A percentile compares a stretch with the other conserved stretches of the same genome.
Conservation (phyloP, 1,140 invertebrate genomes). For the Drosophila ambigua region DNA sequence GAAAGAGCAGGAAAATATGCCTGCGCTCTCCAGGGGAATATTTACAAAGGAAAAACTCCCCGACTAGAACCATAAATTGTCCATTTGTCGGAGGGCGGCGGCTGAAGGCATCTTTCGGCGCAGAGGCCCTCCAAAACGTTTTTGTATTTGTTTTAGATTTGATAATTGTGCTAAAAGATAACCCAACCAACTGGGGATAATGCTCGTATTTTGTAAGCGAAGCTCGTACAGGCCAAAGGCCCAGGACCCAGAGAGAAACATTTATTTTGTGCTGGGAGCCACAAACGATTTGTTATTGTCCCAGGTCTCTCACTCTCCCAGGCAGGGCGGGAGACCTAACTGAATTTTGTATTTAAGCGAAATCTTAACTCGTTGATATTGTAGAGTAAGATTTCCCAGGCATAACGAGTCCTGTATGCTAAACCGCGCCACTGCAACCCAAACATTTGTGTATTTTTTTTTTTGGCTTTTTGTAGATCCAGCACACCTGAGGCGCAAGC, state of each 20-base stretch:
- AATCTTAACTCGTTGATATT: conserved; percentile 40
- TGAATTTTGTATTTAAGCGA: conserved; percentile 44
- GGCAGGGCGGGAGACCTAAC: neutral
- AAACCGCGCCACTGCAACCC: conserved; percentile 14
- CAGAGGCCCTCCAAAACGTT: conserved; percentile 9
- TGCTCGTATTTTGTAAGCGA: conserved; percentile 56
- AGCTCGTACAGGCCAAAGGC: conserved; percentile 20
- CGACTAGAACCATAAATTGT: neutral
- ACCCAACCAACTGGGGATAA: conserved; percentile 14
- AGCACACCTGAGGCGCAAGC: conserved; percentile 85
- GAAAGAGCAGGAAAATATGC: neutral
- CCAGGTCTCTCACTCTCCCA: conserved; percentile 21
- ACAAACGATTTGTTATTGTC: conserved; percentile 41
- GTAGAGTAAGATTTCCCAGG: conserved; percentile 25
- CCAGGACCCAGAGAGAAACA: neutral
- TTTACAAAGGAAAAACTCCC: too few species aligned
- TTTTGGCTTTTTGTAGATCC: conserved; percentile 84
- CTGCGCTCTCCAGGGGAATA: neutral
- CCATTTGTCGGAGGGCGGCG: conserved; percentile 35
- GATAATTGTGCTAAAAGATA: conserved; percentile 54
- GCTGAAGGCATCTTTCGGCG: neutral
- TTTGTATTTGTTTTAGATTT: conserved; percentile 71
- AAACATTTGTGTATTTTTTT: conserved; percentile 52
- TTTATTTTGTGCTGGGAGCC: neutral
- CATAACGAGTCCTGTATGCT: conserved; percentile 7